These are phyloP conservation scores for Megastigmus dorsalis DNA, from an alignment of 2,888 invertebrate genomes.

Conservation along the genomic window DNA sequence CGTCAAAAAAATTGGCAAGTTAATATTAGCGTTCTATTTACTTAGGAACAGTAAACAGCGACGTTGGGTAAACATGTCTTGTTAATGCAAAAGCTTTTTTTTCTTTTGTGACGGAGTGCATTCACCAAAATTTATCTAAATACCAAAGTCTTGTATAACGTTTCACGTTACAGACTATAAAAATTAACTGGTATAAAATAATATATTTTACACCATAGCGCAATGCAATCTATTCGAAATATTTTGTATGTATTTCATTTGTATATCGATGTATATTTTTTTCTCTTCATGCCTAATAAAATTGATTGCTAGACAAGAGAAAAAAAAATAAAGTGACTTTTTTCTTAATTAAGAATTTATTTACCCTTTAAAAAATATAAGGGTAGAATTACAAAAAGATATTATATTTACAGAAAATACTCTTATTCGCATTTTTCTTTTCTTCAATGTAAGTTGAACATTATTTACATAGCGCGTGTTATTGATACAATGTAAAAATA, in stretches of 20 bases:
- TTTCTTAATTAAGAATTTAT: slow-evolving; percentile 47
- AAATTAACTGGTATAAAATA: slow-evolving; percentile 34
- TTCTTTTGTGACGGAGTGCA: slow-evolving; percentile 15
- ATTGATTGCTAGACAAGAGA: slow-evolving; percentile 52
- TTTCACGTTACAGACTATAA: slow-evolving; percentile 42
- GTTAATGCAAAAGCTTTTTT: slow-evolving; percentile 41
- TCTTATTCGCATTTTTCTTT: slow-evolving; percentile 14
- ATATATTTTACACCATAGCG: slow-evolving; percentile 41
- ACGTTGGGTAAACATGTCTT: slow-evolving; percentile 40
- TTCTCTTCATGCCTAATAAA: slow-evolving; percentile 57
- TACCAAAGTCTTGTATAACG: slow-evolving; percentile 28
- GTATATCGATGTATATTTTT: slow-evolving; percentile 56
- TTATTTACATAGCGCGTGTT: slow-evolving; percentile 31
- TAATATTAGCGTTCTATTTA: slow-evolving; percentile 20
- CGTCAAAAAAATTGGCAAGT: slow-evolving; percentile 1
- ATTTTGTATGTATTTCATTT: slow-evolving; percentile 59
- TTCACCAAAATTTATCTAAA: slow-evolving; percentile 25
- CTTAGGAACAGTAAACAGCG: slow-evolving; percentile 5
- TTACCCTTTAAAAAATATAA: slow-evolving; percentile 31
- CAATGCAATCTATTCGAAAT: slow-evolving; percentile 51
- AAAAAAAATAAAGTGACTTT: not conserved
- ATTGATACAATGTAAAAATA: slow-evolving; percentile 26
- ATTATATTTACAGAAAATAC: slow-evolving; percentile 32
- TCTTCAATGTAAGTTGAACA: slow-evolving; percentile 1
- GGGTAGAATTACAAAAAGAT: slow-evolving; percentile 8